Conservation (phyloP, 2,113 vertebrate species). For the Chiloscyllium plagiosum region DNA sequence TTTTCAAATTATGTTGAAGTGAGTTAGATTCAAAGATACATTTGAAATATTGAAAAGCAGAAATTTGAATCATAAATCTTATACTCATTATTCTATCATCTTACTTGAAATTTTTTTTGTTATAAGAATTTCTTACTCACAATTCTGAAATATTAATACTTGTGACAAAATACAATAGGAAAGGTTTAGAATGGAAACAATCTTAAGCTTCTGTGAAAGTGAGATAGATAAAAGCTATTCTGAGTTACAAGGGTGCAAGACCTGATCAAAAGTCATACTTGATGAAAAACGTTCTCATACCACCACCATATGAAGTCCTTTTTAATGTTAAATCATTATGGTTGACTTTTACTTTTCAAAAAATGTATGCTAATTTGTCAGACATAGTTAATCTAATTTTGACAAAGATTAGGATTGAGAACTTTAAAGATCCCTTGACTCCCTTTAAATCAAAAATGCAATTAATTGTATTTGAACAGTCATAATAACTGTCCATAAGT, state of each 20-base stretch:
- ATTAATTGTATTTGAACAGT: conserved; percentile 32
- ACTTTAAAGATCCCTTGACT: conserved; percentile 27
- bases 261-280: neutral
- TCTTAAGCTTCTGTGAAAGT: neutral
- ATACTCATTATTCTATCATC: neutral
- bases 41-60: neutral
- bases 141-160: neutral
- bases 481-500: conserved; percentile 22
- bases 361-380: conserved; percentile 11
- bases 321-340: neutral
- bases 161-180: neutral
- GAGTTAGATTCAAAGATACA: neutral
- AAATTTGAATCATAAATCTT: neutral
- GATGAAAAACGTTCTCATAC: neutral
- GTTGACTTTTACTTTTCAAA: conserved; percentile 17
- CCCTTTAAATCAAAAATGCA: conserved; percentile 8
- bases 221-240: neutral
- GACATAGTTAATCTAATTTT: conserved; percentile 24
- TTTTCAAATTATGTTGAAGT: neutral
- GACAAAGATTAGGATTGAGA: conserved; percentile 6
- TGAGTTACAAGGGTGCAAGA: neutral
- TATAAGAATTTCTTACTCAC: neutral
- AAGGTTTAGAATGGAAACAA: neutral
- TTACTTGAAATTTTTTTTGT: neutral
- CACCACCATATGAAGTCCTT: neutral